Evolutionary conservation across 2,113 vertebrate species (phyloP).

Genomic region (Cyprinodon tularosa): DNA sequence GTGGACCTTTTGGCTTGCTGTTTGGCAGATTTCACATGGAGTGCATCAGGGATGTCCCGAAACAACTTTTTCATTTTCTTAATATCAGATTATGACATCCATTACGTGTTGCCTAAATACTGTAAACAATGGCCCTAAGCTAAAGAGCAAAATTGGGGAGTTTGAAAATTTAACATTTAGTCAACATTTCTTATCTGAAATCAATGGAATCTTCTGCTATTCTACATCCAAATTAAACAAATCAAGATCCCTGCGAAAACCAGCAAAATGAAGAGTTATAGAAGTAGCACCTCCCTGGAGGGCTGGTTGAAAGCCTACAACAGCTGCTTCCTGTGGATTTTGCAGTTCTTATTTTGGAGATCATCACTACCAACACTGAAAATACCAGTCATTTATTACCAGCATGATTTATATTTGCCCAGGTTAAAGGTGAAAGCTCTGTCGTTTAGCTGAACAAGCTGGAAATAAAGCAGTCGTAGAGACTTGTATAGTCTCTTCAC

Average conservation of each 20-base stretch:
- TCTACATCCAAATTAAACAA: background rate
- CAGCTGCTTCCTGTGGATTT: background rate
- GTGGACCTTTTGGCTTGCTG: background rate
- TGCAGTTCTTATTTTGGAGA: slow-evolving; percentile 1
- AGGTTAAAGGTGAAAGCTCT: slow-evolving; percentile 11
- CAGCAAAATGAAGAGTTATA: background rate
- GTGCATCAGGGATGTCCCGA: background rate
- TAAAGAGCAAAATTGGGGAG: too few relatives aligned
- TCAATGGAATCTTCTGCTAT: background rate
- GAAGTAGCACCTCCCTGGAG: background rate
- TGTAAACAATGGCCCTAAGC: too few relatives aligned
- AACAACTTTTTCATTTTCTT: background rate
- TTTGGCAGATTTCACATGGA: background rate
- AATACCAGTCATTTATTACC: slow-evolving; percentile 1
- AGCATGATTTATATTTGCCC: background rate
- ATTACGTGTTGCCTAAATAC: too few relatives aligned
- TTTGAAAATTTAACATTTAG: background rate
- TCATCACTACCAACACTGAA: background rate
- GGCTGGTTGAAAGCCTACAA: background rate
- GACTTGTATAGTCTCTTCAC: background rate
- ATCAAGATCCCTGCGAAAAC: background rate
- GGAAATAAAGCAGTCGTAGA: background rate
- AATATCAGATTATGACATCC: too few relatives aligned
- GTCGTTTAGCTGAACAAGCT: background rate
- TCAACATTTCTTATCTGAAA: background rate